Percentiles rank a stretch among this genome's conserved stretches.
Conservation (phyloP, 2,888 invertebrate genomes). For the Cyclophora albipunctata region DNA sequence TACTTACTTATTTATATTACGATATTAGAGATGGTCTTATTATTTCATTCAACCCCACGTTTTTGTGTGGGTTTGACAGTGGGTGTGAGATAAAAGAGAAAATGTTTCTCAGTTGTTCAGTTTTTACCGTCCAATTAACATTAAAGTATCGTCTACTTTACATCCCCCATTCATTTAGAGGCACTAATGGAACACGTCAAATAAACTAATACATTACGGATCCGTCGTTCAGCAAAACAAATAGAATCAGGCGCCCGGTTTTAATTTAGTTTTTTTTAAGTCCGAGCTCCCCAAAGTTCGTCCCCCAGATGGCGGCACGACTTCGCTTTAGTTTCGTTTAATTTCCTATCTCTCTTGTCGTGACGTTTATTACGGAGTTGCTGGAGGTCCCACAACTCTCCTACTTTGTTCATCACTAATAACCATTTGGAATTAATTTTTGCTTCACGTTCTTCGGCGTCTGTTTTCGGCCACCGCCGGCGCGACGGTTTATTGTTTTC, state of each 20-base stretch:
- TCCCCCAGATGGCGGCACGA: slow-evolving; percentile 56
- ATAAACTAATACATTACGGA: slow-evolving; percentile 38
- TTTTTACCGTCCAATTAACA: too few species aligned
- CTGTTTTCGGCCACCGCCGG: slow-evolving; percentile 50
- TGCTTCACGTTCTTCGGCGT: slow-evolving; percentile 47
- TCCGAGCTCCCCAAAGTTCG: slow-evolving; percentile 44
- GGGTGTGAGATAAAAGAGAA: too few species aligned
- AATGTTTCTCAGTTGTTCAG: too few species aligned
- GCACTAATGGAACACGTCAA: slow-evolving; percentile 8
- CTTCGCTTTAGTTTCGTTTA: slow-evolving; percentile 70
- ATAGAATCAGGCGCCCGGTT: slow-evolving; percentile 53
- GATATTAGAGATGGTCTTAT: too few species aligned
- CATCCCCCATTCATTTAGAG: slow-evolving; percentile 4
- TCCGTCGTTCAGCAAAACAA: slow-evolving; percentile 54
- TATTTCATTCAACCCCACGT: too few species aligned
- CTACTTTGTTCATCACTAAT: slow-evolving; percentile 55
- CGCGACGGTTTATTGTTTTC: slow-evolving; percentile 68
- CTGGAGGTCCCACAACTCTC: slow-evolving; percentile 36
- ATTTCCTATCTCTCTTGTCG: slow-evolving; percentile 67
- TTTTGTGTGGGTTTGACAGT: too few species aligned
- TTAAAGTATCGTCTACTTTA: neutral
- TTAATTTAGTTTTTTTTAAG: slow-evolving; percentile 55
- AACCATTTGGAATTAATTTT: slow-evolving; percentile 66
- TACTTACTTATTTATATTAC: too few species aligned
- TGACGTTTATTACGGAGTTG: slow-evolving; percentile 61